Conservation (phyloP, 2,888 invertebrate species). For the Paralinhomoeus sp. region DNA sequence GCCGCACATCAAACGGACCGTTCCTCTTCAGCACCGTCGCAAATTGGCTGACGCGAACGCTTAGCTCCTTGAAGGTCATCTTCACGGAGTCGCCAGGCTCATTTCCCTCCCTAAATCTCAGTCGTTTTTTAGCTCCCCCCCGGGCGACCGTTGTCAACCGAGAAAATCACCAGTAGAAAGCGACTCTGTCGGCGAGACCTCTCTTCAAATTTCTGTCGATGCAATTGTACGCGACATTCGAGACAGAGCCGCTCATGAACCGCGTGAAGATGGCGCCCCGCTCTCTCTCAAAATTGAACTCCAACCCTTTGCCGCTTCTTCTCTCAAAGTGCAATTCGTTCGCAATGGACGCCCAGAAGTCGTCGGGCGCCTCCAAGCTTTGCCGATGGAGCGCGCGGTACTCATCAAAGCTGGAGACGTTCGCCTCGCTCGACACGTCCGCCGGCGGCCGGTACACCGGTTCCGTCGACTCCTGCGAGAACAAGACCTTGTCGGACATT, state of each 20-base stretch:
- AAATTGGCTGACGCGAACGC: slow-evolving; percentile 5
- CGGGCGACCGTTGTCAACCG: too few species aligned
- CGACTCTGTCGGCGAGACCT: slow-evolving; percentile 66
- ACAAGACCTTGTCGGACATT: too few species aligned
- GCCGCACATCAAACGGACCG: too few species aligned
- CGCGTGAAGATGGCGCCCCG: slow-evolving; percentile 71
- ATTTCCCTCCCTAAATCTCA: slow-evolving; percentile 98
- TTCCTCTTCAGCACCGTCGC: background rate
- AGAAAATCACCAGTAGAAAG: slow-evolving; percentile 67
- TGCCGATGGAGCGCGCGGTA: slow-evolving; percentile 59
- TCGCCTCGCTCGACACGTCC: slow-evolving; percentile 16
- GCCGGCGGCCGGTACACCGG: background rate
- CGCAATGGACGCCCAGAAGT: slow-evolving; percentile 80
- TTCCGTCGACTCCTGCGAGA: too few species aligned
- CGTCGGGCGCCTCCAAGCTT: slow-evolving; percentile 63
- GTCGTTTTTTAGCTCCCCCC: too few species aligned
- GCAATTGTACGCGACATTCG: slow-evolving; percentile 84
- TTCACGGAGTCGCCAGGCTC: slow-evolving; percentile 53
- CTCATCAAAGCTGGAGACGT: slow-evolving; percentile 46
- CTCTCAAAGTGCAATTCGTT: slow-evolving; percentile 76
- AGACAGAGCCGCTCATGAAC: slow-evolving; percentile 64
- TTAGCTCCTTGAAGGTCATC: slow-evolving; percentile 15
- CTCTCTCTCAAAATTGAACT: slow-evolving; percentile 67
- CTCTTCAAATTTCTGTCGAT: slow-evolving; percentile 70
- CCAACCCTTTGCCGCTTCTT: slow-evolving; percentile 45